Percentiles rank a stretch among this genome's conserved stretches.
phyloP scores from a whole-genome alignment of 2,888 invertebrate species.

The Mimachlamys varia region DNA sequence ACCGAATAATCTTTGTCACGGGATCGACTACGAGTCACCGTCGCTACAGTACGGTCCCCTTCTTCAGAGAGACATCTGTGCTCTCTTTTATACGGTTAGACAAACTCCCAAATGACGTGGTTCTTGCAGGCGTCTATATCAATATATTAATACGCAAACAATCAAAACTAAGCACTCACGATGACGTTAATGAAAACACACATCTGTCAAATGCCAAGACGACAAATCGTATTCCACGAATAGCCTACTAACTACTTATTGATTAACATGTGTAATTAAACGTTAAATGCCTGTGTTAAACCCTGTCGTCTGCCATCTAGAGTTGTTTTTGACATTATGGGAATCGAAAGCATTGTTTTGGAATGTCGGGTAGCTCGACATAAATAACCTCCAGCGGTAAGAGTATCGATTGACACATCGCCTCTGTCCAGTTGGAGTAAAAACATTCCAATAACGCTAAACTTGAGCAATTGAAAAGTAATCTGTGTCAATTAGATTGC shows the following conservation, averaged over 20 bases:
- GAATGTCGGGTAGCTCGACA: background rate
- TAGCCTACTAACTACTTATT: background rate
- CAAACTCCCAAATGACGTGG: background rate
- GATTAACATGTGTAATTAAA: conserved; percentile 15
- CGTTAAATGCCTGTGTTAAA: background rate
- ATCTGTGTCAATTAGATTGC: conserved; percentile 14
- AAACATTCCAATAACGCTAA: background rate
- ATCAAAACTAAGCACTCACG: background rate
- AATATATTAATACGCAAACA: background rate
- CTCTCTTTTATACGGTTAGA: conserved; percentile 19
- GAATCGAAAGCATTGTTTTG: background rate
- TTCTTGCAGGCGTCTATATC: background rate
- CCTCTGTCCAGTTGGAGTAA: background rate
- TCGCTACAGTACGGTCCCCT: background rate
- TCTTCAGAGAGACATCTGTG: background rate
- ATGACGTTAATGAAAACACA: background rate
- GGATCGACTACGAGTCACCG: conserved; percentile 18
- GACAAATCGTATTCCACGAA: background rate
- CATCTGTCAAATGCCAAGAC: conserved; percentile 25
- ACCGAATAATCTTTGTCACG: conserved; percentile 31
- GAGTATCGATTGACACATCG: background rate
- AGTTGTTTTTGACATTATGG: background rate
- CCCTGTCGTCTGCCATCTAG: background rate
- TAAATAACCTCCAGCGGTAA: background rate
- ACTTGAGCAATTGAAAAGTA: background rate